These are phyloP conservation scores for Barbus barbus DNA, from an alignment of 2,113 vertebrate species.

Conservation along the genomic window DNA sequence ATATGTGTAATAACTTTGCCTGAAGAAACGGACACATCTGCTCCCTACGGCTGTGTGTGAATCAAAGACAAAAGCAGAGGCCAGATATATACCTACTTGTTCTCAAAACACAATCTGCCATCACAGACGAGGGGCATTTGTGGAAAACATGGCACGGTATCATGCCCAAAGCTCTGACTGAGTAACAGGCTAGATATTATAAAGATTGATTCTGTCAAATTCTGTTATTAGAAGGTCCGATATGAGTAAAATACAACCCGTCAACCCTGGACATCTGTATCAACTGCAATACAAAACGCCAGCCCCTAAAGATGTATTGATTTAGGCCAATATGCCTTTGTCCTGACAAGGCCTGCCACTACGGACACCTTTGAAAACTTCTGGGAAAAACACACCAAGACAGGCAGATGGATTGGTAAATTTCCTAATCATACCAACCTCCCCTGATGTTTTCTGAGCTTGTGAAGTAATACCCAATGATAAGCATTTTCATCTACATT, in stretches of 20 bases:
- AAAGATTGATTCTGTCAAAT: slow-evolving; percentile 47
- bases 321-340: too few species aligned
- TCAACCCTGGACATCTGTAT: slow-evolving; percentile 27
- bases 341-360: slow-evolving; percentile 41
- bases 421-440: slow-evolving; percentile 54
- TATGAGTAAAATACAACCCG: slow-evolving; percentile 22
- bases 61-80: slow-evolving; percentile 43
- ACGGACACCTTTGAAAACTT: slow-evolving; percentile 28
- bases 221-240: slow-evolving; percentile 37
- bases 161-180: slow-evolving; percentile 29
- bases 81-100: background rate
- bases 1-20: slow-evolving; percentile 47
- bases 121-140: background rate
- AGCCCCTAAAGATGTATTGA: background rate
- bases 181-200: slow-evolving; percentile 38
- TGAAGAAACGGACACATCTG: slow-evolving; percentile 49
- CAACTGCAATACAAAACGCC: slow-evolving; percentile 8
- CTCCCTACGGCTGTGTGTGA: slow-evolving; percentile 45
- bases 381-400: slow-evolving; percentile 17
- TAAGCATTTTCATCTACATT: background rate
- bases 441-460: slow-evolving; percentile 2
- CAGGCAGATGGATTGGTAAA: slow-evolving; percentile 48
- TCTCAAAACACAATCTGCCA: slow-evolving; percentile 31
- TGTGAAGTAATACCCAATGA: background rate
- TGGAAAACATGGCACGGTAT: background rate